A percentile compares a stretch with the other conserved stretches of the same genome.
phyloP scores from a whole-genome alignment of 2,797 vertebrate genomes.

The Emys orbicularis region DNA sequence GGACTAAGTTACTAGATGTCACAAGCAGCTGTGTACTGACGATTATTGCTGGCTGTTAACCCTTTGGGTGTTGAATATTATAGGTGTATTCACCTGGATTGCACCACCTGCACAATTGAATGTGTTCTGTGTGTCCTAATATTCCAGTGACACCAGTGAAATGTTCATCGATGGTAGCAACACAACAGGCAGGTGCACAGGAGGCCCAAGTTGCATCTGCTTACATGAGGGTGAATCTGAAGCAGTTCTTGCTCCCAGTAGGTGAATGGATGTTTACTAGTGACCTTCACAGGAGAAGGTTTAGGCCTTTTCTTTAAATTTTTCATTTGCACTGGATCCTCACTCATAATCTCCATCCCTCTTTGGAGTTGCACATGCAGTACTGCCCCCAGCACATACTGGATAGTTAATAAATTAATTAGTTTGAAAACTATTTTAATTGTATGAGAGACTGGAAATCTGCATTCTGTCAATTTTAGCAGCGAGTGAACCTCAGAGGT shows the following conservation, averaged over 20 bases:
- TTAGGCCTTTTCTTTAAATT: neutral
- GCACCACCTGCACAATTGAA: neutral
- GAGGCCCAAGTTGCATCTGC: neutral
- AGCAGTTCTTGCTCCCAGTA: neutral
- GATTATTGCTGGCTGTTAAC: slow-evolving; percentile 46
- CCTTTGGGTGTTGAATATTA: slow-evolving; percentile 27
- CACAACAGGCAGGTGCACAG: neutral
- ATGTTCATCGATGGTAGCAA: slow-evolving; percentile 13
- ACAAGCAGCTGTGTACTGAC: neutral
- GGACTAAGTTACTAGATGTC: neutral
- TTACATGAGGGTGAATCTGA: neutral
- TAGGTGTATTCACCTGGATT: neutral
- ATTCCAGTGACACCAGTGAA: neutral
- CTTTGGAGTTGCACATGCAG: neutral
- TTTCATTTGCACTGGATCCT: neutral
- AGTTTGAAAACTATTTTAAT: neutral
- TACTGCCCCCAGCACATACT: neutral
- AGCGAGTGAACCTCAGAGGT: neutral
- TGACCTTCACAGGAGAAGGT: neutral
- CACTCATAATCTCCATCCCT: neutral
- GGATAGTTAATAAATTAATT: neutral
- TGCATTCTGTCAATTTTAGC: neutral
- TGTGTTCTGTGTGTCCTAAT: accelerated
- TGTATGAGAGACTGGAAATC: neutral
- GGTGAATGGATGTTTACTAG: neutral